Conservation (phyloP, 2,113 vertebrate species). For the Phylloscopus trochiloides region DNA sequence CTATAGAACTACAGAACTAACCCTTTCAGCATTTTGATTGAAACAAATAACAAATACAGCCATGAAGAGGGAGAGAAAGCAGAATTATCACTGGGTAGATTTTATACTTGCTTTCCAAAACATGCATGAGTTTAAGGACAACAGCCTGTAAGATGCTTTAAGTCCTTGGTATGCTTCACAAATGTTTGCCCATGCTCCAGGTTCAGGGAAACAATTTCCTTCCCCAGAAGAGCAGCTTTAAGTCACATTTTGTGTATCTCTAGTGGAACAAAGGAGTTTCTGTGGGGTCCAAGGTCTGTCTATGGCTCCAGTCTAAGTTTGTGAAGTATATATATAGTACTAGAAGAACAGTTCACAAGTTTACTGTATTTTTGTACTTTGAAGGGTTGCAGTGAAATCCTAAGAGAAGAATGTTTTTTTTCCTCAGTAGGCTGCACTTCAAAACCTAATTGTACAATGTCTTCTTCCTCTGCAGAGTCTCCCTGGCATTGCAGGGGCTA, state of each 20-base stretch:
- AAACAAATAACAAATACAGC: neutral
- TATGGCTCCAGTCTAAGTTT: neutral
- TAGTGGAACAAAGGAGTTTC: neutral
- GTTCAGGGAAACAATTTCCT: neutral
- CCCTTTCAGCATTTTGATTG: neutral
- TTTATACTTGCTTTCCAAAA: neutral
- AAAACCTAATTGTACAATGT: neutral
- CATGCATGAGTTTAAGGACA: neutral
- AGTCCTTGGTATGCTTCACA: neutral
- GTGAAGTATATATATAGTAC: neutral
- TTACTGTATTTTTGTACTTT: neutral
- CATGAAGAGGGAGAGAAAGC: neutral
- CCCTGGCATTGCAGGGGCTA: fast-evolving
- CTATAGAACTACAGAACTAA: too few relatives aligned
- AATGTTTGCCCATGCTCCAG: neutral
- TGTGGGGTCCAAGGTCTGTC: neutral
- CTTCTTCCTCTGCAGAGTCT: neutral
- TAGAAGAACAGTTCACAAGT: neutral
- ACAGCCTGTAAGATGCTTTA: neutral
- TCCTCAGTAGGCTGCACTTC: neutral
- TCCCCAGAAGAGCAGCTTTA: neutral
- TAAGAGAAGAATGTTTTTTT: neutral
- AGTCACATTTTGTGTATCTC: neutral
- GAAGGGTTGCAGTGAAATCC: neutral
- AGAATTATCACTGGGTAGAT: neutral